A percentile compares a stretch with the other conserved stretches of the same genome.
Evolutionary conservation across 1,140 invertebrate species (phyloP).

Genomic region (Cydia amplana): DNA sequence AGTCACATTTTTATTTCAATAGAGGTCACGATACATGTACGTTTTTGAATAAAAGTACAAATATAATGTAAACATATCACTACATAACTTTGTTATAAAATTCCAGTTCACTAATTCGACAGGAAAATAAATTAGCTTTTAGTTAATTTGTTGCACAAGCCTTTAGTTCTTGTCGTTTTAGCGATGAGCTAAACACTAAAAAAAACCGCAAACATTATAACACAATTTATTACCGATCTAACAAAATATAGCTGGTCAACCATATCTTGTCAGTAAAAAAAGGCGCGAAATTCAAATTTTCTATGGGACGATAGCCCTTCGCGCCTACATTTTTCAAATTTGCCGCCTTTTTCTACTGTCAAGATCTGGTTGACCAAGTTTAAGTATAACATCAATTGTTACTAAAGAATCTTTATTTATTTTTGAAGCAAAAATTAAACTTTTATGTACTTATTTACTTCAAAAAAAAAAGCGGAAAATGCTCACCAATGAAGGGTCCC

Average conservation of each 20-base stretch:
- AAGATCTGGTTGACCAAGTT: too few species aligned
- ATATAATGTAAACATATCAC: constrained; percentile 2
- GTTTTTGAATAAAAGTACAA: constrained; percentile 23
- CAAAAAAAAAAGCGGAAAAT: constrained; percentile 13
- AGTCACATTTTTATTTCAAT: constrained; percentile 23
- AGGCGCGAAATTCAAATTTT: too few species aligned
- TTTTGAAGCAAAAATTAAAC: constrained; percentile 1
- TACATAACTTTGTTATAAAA: constrained; percentile 5
- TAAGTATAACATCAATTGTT: neutral
- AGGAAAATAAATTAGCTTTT: neutral
- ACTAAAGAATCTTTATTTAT: neutral
- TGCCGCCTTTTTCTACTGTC: too few species aligned
- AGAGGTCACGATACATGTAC: constrained; percentile 12
- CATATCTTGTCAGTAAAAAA: too few species aligned
- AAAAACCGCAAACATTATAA: neutral
- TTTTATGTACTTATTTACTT: constrained; percentile 5
- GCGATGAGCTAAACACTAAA: neutral
- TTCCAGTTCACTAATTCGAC: constrained; percentile 19
- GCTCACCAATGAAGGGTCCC: neutral
- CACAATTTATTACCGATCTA: constrained; percentile 9
- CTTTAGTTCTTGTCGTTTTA: neutral
- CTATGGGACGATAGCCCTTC: too few species aligned
- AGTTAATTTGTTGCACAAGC: neutral
- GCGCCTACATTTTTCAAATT: too few species aligned
- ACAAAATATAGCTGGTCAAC: too few species aligned